Conservation (phyloP, 1,140 invertebrate genomes). For the Bombus vancouverensis region DNA sequence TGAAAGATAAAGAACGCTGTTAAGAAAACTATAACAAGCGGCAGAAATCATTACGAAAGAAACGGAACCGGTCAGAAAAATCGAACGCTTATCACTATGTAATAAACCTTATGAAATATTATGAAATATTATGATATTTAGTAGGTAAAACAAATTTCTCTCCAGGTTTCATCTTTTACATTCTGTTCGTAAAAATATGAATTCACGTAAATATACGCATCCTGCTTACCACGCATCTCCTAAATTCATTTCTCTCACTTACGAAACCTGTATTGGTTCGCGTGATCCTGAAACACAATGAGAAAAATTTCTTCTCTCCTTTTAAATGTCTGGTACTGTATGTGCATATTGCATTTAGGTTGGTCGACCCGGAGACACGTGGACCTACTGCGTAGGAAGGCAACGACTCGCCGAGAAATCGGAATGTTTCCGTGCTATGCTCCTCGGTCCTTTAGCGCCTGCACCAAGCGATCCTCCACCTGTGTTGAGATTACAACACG, state of each 20-base stretch:
- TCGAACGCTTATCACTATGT: no score
- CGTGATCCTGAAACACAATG: background rate
- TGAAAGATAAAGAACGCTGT: no score
- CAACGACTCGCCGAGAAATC: conserved; percentile 73
- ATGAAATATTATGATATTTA: no score
- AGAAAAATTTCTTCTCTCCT: background rate
- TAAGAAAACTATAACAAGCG: no score
- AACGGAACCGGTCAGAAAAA: no score
- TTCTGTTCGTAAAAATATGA: no score
- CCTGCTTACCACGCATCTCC: no score
- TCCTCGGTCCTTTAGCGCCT: conserved; percentile 82
- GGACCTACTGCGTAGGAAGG: conserved; percentile 75
- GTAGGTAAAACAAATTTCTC: no score
- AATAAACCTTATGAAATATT: no score
- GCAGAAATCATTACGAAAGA: no score
- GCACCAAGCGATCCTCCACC: conserved; percentile 73
- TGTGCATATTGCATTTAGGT: conserved; percentile 60
- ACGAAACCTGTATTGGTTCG: background rate
- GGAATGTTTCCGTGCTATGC: conserved; percentile 84
- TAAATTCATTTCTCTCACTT: background rate
- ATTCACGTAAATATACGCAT: no score
- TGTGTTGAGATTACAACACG: conserved; percentile 82
- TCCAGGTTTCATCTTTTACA: no score
- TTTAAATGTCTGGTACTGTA: background rate
- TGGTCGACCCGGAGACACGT: conserved; percentile 76